Conservation (phyloP, 2,797 vertebrate species). For the Florisuga fusca region DNA sequence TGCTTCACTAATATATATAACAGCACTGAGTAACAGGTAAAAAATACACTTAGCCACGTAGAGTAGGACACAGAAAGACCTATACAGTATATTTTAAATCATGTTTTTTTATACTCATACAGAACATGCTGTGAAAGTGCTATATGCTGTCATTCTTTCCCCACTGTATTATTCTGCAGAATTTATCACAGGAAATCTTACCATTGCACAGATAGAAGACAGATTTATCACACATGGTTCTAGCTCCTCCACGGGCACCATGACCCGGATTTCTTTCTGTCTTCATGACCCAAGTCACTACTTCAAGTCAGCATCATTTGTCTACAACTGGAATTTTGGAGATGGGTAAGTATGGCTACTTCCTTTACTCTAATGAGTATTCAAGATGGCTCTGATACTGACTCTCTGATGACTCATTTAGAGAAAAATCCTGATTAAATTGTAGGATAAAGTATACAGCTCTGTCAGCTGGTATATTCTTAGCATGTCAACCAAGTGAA, state of each 20-base stretch:
- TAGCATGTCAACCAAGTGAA: background rate
- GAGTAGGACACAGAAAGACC: background rate
- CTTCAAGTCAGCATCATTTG: constrained; percentile 80
- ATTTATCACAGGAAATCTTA: constrained; percentile 83
- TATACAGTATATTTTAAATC: background rate
- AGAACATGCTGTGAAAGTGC: background rate
- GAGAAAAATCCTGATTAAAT: background rate
- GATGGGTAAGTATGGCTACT: constrained; percentile 82
- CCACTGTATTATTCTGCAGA: constrained; percentile 55
- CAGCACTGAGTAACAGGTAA: background rate
- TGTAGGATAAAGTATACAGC: background rate
- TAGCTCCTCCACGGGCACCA: constrained; percentile 76
- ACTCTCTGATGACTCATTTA: background rate
- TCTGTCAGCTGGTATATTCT: background rate
- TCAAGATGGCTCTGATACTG: background rate
- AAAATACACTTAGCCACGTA: background rate
- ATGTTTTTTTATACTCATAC: background rate
- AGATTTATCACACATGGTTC: constrained; percentile 75
- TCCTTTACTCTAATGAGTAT: background rate
- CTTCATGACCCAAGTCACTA: constrained; percentile 84
- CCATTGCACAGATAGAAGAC: constrained; percentile 84
- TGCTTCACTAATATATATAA: background rate
- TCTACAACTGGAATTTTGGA: constrained; percentile 89
- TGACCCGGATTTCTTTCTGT: constrained; percentile 84
- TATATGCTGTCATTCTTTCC: background rate